Percentiles rank a stretch among this genome's conserved stretches.
Conservation (phyloP, 2,113 vertebrate species). For the Vimba vimba region DNA sequence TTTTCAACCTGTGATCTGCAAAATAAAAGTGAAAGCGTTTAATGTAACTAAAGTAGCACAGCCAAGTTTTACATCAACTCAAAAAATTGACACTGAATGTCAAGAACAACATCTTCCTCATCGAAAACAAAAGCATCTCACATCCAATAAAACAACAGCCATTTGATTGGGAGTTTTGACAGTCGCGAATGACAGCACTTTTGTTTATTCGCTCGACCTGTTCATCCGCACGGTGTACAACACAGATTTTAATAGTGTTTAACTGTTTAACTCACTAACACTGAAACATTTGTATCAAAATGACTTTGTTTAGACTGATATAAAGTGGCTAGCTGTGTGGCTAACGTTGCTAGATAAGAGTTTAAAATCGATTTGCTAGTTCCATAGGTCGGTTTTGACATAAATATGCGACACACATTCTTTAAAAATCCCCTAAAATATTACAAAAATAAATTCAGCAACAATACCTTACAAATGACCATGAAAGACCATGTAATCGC, state of each 20-base stretch:
- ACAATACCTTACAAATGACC: neutral
- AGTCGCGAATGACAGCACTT: neutral
- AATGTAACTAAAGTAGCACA: neutral
- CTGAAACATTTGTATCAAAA: neutral
- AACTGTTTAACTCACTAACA: neutral
- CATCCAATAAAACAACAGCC: neutral
- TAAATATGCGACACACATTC: neutral
- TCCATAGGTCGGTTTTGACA: neutral
- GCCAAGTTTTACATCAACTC: neutral
- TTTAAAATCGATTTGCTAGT: conserved; percentile 22
- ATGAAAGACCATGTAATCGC: neutral
- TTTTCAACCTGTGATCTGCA: neutral
- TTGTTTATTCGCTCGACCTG: neutral
- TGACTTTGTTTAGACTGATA: neutral
- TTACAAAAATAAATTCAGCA: neutral
- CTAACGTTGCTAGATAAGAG: conserved; percentile 9
- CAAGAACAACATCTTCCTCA: neutral
- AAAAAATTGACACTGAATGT: neutral
- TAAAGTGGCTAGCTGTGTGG: conserved; percentile 10
- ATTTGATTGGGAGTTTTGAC: neutral
- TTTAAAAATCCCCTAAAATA: neutral
- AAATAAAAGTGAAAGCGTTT: conserved; percentile 3
- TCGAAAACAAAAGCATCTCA: neutral
- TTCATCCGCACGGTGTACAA: neutral
- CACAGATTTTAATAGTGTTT: neutral